Evolutionary conservation across 2,888 invertebrate species (phyloP), one percentile per base, ranked within the genome.

Genomic region (Tortricodes alternella): DNA sequence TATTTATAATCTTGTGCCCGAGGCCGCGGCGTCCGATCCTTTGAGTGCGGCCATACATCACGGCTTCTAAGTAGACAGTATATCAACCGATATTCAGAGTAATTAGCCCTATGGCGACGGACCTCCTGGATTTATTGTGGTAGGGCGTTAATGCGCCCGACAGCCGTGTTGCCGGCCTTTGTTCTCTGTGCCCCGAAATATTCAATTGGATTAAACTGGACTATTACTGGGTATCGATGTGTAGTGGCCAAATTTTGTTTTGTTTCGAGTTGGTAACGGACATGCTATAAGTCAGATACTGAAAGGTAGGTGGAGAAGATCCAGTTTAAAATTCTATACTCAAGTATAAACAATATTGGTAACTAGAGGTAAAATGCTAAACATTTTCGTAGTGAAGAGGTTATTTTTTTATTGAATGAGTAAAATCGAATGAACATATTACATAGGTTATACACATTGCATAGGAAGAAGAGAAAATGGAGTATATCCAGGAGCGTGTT

Each of bases 41-140:
- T 89, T 89, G 89, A 80, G 71, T 71, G 73, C 64, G 68, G 67
- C 79, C 89, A 89, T 90, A 89, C 88, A 90, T 90, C 90, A 90
- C 89, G 68, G 70, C 55, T 72, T 75, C 83, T 89, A 90, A 89
- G 90, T 90, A 90, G 89, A 89, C 89, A 90, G 87, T 89, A 89
- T 89, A 90, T 90, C 89, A 89, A 85, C 85, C 78, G 79, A 82
- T 84, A 86, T 83, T 78, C 76, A 71, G 85, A 88, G 89, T 90
- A 90, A 90, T 90, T 90, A 90, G 90, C 83, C 90, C 89, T 65
- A 70, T 89, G 85, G 90, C 89, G 89, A 89, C 88, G 81, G 85
- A 86, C 83, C 85, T 79, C 83, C 83, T 76, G 85, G 85, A 89
- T 90, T 90, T 89, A 89, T 89, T 78, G 85, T 81, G 73, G 81